Evolutionary conservation across 2,113 vertebrate genomes (phyloP).

Genomic region (Podiceps cristatus): DNA sequence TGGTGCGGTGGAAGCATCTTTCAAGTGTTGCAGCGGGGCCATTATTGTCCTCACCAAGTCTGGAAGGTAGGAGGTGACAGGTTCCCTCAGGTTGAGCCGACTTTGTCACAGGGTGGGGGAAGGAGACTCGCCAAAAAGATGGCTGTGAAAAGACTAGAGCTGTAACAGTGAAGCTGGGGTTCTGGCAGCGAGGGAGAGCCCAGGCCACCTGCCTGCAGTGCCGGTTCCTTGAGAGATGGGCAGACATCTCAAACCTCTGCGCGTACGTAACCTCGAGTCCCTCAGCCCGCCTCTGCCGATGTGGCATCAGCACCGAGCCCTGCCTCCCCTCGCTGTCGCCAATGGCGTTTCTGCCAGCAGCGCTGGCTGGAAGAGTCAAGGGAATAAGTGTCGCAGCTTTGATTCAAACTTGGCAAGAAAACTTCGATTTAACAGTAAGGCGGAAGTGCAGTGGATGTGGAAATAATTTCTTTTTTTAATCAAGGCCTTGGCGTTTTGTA

Average conservation of each 20-base stretch:
- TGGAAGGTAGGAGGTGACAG: constrained; percentile 90
- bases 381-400: neutral
- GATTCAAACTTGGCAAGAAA: neutral
- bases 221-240: neutral
- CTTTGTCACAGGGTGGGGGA: neutral
- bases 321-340: neutral
- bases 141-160: neutral
- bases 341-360: neutral
- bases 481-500: neutral
- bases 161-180: fast-evolving
- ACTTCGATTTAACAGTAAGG: neutral
- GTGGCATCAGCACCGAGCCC: neutral
- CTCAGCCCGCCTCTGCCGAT: neutral
- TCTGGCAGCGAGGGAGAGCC: neutral
- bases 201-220: neutral
- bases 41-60: constrained; percentile 97
- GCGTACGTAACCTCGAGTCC: fast-evolving
- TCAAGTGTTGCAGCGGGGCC: constrained; percentile 97
- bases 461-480: neutral
- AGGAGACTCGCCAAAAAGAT: neutral
- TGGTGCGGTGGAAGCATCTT: constrained; percentile 95
- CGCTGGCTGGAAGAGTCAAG: neutral
- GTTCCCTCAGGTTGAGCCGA: neutral
- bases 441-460: neutral
- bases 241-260: neutral